Evolutionary conservation across 2,888 invertebrate species (phyloP).

Genomic region (Cerastis leucographa): DNA sequence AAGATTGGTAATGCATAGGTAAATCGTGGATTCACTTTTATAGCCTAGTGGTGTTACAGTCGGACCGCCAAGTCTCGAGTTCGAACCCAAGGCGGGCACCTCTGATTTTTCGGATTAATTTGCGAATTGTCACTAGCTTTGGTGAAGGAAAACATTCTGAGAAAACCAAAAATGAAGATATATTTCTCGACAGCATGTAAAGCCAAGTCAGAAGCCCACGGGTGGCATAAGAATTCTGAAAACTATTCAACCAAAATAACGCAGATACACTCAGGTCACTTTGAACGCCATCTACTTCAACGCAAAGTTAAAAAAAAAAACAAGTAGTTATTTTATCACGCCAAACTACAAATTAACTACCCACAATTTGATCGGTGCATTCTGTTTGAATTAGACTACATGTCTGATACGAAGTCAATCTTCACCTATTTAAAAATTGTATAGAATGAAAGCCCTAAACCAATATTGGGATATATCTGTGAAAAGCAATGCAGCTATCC

Average conservation of each 20-base stretch:
- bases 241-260: not conserved
- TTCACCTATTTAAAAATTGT: slow-evolving; percentile 1
- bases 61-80: no score
- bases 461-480: not conserved
- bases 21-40: not conserved
- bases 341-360: not conserved
- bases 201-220: no score
- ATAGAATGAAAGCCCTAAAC: not conserved
- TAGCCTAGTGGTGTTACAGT: no score
- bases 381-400: not conserved
- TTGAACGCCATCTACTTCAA: not conserved
- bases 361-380: not conserved
- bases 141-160: no score
- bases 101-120: no score
- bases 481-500: not conserved
- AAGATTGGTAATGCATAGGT: not conserved
- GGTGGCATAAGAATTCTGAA: no score
- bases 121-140: no score
- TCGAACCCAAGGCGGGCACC: no score
- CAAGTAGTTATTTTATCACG: not conserved
- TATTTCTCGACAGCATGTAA: no score
- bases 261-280: not conserved
- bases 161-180: no score
- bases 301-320: not conserved
- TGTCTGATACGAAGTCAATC: not conserved